Evolutionary conservation across 2,888 invertebrate genomes (phyloP), one percentile per base, ranked within the genome.

Genomic region (Linhomoeus sp.): DNA sequence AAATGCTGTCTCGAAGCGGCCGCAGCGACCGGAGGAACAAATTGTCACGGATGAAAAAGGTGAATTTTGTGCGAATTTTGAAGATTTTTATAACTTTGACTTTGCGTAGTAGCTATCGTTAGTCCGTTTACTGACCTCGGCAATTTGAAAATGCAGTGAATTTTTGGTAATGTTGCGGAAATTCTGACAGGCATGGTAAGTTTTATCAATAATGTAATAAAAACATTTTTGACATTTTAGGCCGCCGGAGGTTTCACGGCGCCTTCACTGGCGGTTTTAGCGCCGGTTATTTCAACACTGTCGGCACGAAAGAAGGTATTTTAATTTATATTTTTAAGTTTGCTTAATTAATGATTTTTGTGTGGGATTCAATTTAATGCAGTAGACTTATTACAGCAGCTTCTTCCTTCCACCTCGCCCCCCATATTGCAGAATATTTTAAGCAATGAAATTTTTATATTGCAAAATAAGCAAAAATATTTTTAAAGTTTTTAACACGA

Each of bases 241-340:
- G 90, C 0, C 72, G 81, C 47, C 74, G 85, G 7, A 70, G 92
- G 57, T 97, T 97, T 66, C 97, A 99, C 68, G 97, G 97, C 9
- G 97, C 97, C 0, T 99, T 99, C 64, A 97, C 94, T 0, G 97
- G 97, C 0, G 88, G 83, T 2, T 97, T 94, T 66, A 87, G 90
- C 17, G 97, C 97, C 1, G 97, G 97, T 0, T 92, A 83, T 62
- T 92, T 81, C 63, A 97, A 97, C 63, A 81, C 87, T 0, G 97
- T 97, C 22, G 94, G 90, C 1, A 81, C 88, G 0, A 76, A 81
- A 53, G 90, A 94, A 72, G 74, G 72, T 20, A 25, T 22, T 26
- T 23, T 20, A 46, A 29, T 5, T 9, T n/a, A 33, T 48, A 41
- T 43, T 47, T 19, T 22, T 49, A 42, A 48, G 14, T 41, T 45